phyloP scores from a whole-genome alignment of 2,797 vertebrate species.

The Eulemur coronatus region DNA sequence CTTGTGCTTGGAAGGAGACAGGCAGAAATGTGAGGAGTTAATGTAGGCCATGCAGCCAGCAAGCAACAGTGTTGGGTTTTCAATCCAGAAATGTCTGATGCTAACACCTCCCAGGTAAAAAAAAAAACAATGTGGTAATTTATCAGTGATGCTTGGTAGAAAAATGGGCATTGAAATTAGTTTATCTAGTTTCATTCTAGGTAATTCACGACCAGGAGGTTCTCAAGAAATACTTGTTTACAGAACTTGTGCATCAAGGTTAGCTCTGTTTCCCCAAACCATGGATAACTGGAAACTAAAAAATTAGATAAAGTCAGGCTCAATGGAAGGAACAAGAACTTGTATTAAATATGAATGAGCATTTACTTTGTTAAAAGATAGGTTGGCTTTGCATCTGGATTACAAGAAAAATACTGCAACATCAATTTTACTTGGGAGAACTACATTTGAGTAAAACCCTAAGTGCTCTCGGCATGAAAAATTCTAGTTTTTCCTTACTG shows the following conservation, averaged over 20 bases:
- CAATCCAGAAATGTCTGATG: neutral
- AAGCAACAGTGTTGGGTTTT: neutral
- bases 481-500: neutral
- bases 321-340: neutral
- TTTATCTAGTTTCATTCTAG: conserved; percentile 1
- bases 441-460: neutral
- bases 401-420: neutral
- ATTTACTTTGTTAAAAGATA: neutral
- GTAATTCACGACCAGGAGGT: neutral
- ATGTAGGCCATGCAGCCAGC: neutral
- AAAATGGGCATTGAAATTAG: neutral
- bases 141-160: neutral
- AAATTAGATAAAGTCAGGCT: neutral
- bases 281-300: neutral
- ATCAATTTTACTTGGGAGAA: neutral
- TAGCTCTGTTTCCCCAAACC: neutral
- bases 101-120: neutral
- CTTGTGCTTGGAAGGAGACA: neutral
- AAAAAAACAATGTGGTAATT: neutral
- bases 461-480: neutral
- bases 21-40: neutral
- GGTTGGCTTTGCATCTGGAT: neutral
- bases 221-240: neutral
- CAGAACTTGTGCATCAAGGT: neutral
- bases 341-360: neutral